phyloP scores from a whole-genome alignment of 2,888 invertebrate species.

The Parnassius apollo region DNA sequence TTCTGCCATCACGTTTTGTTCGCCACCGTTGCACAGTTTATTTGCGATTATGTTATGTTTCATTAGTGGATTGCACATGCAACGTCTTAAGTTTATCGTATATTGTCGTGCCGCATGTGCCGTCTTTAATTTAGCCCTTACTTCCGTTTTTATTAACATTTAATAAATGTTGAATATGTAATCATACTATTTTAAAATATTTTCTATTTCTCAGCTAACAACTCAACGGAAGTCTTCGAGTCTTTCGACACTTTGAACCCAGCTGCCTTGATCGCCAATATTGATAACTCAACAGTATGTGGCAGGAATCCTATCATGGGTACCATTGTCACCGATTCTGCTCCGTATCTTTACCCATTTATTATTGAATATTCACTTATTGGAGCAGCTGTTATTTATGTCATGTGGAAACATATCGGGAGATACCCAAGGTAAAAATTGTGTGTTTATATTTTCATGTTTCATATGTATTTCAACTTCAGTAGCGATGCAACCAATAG shows the following conservation, averaged over 20 bases:
- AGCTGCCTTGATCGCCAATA: constrained; percentile 81
- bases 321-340: constrained; percentile 94
- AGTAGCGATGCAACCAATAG: constrained; percentile 31
- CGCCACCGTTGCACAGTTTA: constrained; percentile 66
- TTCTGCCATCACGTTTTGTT: constrained; percentile 58
- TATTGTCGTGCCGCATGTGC: constrained; percentile 35
- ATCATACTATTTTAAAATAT: background rate
- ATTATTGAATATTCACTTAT: constrained; percentile 97
- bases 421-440: constrained; percentile 87
- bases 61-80: constrained; percentile 37
- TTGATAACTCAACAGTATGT: constrained; percentile 83
- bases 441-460: constrained; percentile 14
- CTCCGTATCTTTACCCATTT: constrained; percentile 97
- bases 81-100: constrained; percentile 27
- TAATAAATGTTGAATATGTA: background rate
- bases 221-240: constrained; percentile 75
- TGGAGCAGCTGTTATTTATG: constrained; percentile 96
- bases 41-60: constrained; percentile 58
- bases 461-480: constrained; percentile 18
- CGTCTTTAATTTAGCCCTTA: constrained; percentile 22
- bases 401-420: constrained; percentile 98
- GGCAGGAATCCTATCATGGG: constrained; percentile 95
- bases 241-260: constrained; percentile 82
- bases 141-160: constrained; percentile 5
- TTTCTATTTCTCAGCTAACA: constrained; percentile 58